Base-by-base conservation (phyloP, 2,888 invertebrate species). In the Macaria notata region DNA sequence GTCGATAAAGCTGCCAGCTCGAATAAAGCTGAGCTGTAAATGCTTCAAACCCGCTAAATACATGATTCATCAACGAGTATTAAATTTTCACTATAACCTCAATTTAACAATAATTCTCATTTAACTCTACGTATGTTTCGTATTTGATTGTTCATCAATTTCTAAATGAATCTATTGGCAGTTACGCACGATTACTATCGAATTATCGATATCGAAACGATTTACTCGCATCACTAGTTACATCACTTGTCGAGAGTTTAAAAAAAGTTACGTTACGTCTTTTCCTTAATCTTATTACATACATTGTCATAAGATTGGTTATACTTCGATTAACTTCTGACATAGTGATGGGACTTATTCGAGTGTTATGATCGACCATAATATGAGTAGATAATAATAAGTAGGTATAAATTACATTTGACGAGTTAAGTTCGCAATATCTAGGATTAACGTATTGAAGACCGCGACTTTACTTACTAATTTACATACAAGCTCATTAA, bases 401-500 rank as follows among this genome's bases (percentile, higher is more conserved):
- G 19, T 19, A 19, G 19, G 33, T 36, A 36, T 41, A 41, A 41
- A 41, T 5, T 50, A 30, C n/a, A 36, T 53, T 42, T 9, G 68
- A 70, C 63, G 70, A 71, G 69, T 73, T 53, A 43, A 52, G 67
- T 77, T 75, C 75, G 76, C 73, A 71, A 57, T 72, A 70, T 64
- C 71, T 78, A 76, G 73, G 64, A 71, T 64, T 68, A 70, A 75
- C 67, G 58, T 62, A 68, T 71, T 66, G 65, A 74, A 77, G 73
- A 78, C 72, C 70, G 79, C 77, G 71, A 70, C 73, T 75, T 71
- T 73, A 74, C 75, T 76, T 78, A 79, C 65, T 64, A 75, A 69
- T 79, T 72, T 87, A 86, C 78, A 82, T 87, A 88, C 83, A 90
- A 90, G 90, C 90, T 91, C 90, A 87, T 88, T 86, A 89, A 89